phyloP scores from a whole-genome alignment of 2,797 vertebrate genomes.

The Oreochromis grahami region DNA sequence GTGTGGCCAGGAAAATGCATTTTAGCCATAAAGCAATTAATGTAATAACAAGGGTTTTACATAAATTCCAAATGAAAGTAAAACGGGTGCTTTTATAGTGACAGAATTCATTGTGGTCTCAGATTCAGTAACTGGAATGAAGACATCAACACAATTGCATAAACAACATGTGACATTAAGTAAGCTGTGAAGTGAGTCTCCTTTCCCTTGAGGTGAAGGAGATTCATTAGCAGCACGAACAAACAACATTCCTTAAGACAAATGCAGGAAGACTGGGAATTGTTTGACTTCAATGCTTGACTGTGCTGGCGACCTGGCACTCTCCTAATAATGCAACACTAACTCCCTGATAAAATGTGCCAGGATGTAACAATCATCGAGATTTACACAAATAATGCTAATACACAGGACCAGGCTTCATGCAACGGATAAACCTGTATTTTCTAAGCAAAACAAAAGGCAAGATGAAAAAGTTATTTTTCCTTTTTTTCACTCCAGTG shows the following conservation, averaged over 20 bases:
- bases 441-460: constrained; percentile 15
- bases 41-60: background rate
- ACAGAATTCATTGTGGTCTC: background rate
- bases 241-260: constrained; percentile 68
- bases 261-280: constrained; percentile 64
- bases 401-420: background rate
- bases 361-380: background rate
- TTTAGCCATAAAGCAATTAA: background rate
- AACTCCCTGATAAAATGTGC: background rate
- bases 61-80: background rate
- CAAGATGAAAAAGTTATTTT: constrained; percentile 36
- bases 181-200: background rate
- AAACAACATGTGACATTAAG: background rate
- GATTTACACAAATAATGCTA: background rate
- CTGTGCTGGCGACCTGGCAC: constrained; percentile 8
- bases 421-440: constrained; percentile 1
- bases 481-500: constrained; percentile 20
- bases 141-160: background rate
- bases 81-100: background rate
- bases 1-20: constrained; percentile 13
- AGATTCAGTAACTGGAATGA: background rate
- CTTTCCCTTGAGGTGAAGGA: background rate
- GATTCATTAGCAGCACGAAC: constrained; percentile 32
- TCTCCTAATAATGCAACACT: background rate
- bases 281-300: constrained; percentile 21